A percentile compares a stretch with the other conserved stretches of the same genome.
Evolutionary conservation across 2,888 invertebrate species (phyloP).

Genomic region (Ichneumoninae sp.): DNA sequence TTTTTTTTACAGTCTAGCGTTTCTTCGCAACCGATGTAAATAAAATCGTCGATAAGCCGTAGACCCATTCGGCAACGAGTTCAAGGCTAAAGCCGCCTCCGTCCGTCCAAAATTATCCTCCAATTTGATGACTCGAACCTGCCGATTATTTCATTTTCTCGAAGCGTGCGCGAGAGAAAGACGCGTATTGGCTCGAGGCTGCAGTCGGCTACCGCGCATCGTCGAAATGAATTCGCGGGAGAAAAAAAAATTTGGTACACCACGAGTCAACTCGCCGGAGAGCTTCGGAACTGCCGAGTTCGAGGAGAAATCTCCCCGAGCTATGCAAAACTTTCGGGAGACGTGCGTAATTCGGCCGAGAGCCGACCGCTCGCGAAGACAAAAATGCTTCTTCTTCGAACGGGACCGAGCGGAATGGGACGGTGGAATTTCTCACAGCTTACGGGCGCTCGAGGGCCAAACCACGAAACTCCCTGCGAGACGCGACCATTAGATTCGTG

Average conservation of each 20-base stretch:
- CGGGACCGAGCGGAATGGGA: slow-evolving; percentile 32
- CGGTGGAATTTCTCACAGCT: slow-evolving; percentile 42
- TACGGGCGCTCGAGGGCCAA: slow-evolving; percentile 8
- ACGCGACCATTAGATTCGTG: slow-evolving; percentile 48
- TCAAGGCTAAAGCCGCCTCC: neutral
- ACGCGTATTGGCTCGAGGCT: slow-evolving; percentile 3
- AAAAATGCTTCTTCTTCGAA: slow-evolving; percentile 17
- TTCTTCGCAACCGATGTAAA: too few species aligned
- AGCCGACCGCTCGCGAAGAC: neutral
- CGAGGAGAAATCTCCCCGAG: slow-evolving; percentile 15
- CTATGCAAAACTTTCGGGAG: slow-evolving; percentile 31
- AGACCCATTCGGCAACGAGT: neutral
- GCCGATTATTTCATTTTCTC: neutral
- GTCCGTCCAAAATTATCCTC: neutral
- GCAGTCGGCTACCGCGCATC: neutral
- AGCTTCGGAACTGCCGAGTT: neutral
- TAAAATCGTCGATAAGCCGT: too few species aligned
- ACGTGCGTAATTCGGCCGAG: slow-evolving; percentile 51
- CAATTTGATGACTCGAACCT: neutral
- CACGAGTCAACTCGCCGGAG: neutral
- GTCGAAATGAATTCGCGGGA: slow-evolving; percentile 6
- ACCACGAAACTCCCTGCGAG: slow-evolving; percentile 36
- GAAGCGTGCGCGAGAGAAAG: neutral
- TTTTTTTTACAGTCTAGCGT: too few species aligned
- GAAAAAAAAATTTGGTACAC: slow-evolving; percentile 35